Conservation (phyloP, 1,140 invertebrate species). For the Caerostris extrusa region DNA sequence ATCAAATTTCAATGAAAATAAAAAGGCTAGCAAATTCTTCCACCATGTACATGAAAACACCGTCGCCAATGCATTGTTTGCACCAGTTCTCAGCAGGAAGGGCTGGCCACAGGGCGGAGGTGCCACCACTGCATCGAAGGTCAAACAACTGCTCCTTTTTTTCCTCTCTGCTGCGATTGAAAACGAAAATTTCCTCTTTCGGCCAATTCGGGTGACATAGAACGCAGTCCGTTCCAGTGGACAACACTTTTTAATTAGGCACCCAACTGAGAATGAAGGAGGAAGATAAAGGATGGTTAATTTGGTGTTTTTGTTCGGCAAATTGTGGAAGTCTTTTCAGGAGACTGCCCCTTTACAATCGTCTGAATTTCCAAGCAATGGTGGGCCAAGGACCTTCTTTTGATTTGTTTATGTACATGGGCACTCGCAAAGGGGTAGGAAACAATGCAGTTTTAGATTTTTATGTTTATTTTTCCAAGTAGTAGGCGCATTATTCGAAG, state of each 20-base stretch:
- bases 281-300: slow-evolving; percentile 6
- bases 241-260: slow-evolving; percentile 59
- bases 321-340: slow-evolving; percentile 31
- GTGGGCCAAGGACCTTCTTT: slow-evolving; percentile 32
- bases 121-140: slow-evolving; percentile 39
- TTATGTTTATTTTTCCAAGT: no score
- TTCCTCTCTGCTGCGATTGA: slow-evolving; percentile 54
- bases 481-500: no score
- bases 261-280: not conserved
- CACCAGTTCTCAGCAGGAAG: not conserved
- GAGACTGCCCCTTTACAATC: not conserved
- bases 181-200: slow-evolving; percentile 64
- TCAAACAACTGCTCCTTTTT: slow-evolving; percentile 66
- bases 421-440: not conserved
- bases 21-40: no score
- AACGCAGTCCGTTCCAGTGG: slow-evolving; percentile 9
- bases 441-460: not conserved
- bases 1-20: no score
- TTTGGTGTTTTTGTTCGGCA: not conserved
- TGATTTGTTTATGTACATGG: not conserved
- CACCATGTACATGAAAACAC: no score
- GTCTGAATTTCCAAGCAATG: slow-evolving; percentile 7
- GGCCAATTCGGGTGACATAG: slow-evolving; percentile 34
- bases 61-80: no score
- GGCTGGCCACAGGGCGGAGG: not conserved